These are phyloP conservation scores for Dendroctonus ponderosae DNA, from an alignment of 1,140 invertebrate species.

Conservation along the genomic window DNA sequence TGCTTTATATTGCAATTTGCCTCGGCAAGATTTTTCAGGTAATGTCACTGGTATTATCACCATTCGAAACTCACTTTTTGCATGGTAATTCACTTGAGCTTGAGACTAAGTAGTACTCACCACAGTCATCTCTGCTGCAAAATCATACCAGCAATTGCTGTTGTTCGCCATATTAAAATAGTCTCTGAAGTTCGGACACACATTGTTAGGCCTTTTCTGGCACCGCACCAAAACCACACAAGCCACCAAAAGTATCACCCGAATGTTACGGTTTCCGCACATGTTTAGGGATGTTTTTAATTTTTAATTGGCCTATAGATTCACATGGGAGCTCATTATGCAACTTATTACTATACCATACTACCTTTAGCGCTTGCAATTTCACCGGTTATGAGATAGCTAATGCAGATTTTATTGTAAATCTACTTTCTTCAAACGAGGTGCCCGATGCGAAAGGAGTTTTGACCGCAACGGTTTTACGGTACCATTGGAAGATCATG, in stretches of 20 bases:
- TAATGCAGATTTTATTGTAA: conserved; percentile 27
- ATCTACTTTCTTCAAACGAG: conserved; percentile 15
- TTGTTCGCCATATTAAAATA: conserved; percentile 46
- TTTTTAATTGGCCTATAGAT: neutral
- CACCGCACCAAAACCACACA: neutral
- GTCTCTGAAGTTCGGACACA: conserved; percentile 46
- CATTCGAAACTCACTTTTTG: no score
- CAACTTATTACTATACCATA: neutral
- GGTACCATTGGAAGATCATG: no score
- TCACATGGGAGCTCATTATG: conserved; percentile 9
- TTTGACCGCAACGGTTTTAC: no score
- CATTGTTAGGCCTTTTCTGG: conserved; percentile 42
- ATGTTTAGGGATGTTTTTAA: neutral
- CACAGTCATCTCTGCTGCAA: conserved; percentile 44
- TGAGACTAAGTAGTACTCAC: conserved; percentile 35
- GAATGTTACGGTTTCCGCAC: neutral
- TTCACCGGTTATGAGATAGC: conserved; percentile 17
- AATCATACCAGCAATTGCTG: conserved; percentile 47
- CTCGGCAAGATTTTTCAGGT: no score
- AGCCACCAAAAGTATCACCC: neutral
- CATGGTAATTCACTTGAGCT: no score
- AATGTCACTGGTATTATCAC: no score
- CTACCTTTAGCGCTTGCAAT: conserved; percentile 1
- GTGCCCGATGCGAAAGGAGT: neutral
- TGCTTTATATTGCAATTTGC: no score